phyloP scores from a whole-genome alignment of 1,140 invertebrate species.

The Drosophila oshimai region DNA sequence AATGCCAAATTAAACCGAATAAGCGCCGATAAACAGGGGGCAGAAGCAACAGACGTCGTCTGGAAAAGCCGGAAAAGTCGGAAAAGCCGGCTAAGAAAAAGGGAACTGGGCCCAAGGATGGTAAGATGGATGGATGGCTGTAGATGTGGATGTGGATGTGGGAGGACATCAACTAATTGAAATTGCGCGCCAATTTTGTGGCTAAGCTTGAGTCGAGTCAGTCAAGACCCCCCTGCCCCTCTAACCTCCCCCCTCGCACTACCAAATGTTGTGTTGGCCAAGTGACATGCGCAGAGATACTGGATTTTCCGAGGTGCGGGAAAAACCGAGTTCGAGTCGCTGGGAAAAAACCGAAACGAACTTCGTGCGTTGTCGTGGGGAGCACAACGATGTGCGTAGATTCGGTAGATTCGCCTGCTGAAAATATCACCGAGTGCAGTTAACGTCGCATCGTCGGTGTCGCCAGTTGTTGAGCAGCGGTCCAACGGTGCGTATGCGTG shows the following conservation, averaged over 20 bases:
- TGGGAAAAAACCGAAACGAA: background rate
- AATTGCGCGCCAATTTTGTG: conserved; percentile 79
- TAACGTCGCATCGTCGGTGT: conserved; percentile 59
- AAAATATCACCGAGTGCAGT: conserved; percentile 65
- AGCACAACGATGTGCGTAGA: conserved; percentile 12
- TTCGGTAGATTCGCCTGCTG: conserved; percentile 56
- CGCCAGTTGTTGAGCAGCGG: conserved; percentile 14
- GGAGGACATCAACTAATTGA: conserved; percentile 75
- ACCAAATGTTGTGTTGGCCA: background rate
- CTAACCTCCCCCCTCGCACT: background rate
- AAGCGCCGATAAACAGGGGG: conserved; percentile 8
- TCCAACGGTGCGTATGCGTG: conserved; percentile 28
- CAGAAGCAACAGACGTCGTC: background rate
- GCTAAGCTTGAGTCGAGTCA: conserved; percentile 44
- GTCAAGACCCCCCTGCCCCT: no score
- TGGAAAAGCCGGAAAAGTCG: conserved; percentile 6
- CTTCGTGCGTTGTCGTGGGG: conserved; percentile 37
- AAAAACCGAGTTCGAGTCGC: no score
- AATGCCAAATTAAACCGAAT: conserved; percentile 72
- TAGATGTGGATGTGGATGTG: background rate
- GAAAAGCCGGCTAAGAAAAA: conserved; percentile 52
- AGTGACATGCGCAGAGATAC: conserved; percentile 37
- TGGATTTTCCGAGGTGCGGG: no score
- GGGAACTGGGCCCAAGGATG: background rate
- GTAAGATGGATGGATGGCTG: background rate